Conservation (phyloP, 2,113 vertebrate species). For the Salvelinus namaycush region DNA sequence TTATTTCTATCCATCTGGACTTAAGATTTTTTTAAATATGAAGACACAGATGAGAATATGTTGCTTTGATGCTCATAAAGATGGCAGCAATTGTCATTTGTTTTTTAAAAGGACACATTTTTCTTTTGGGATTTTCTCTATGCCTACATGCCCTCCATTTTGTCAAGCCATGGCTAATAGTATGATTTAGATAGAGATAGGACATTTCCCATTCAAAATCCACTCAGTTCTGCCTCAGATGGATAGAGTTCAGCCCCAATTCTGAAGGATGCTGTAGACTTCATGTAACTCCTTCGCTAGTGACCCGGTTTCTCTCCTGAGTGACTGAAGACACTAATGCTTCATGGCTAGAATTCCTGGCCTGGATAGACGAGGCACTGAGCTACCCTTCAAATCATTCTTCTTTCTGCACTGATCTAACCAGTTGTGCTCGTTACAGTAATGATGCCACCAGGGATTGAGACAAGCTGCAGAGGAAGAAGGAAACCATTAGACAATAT, state of each 20-base stretch:
- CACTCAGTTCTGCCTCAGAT: not conserved
- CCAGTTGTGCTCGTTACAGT: constrained; percentile 8
- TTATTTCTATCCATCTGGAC: not conserved
- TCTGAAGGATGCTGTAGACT: not conserved
- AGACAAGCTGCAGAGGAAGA: not conserved
- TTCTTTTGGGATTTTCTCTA: no score
- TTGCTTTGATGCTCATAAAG: no score
- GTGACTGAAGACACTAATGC: constrained; percentile 32
- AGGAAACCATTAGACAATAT: not conserved
- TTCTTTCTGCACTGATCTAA: not conserved
- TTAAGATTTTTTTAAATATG: no score
- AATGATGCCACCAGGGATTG: constrained; percentile 8
- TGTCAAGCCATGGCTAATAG: not conserved
- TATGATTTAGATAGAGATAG: not conserved
- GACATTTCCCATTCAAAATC: not conserved
- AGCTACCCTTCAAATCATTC: not conserved
- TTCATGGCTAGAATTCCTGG: constrained; percentile 13
- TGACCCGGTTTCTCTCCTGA: constrained; percentile 36
- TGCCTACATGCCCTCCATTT: not conserved
- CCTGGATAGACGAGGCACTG: not conserved
- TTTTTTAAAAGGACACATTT: no score
- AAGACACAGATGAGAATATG: no score
- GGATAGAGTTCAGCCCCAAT: no score
- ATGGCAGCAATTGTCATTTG: no score
- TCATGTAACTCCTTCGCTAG: constrained; percentile 1